phyloP scores from a whole-genome alignment of 2,888 invertebrate genomes.

The Callosobruchus maculatus region DNA sequence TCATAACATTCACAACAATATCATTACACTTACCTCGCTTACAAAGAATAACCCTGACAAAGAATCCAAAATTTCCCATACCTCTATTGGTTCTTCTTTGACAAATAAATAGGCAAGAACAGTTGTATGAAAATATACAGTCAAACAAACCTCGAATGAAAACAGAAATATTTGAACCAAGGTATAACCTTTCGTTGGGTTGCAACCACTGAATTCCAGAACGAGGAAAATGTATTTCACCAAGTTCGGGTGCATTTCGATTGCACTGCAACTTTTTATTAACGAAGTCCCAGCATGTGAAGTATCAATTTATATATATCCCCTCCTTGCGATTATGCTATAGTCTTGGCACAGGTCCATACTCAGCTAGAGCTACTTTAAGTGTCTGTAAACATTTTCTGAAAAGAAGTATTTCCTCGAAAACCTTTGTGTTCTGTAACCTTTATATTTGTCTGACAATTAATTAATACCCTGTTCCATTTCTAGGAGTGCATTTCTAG shows the following conservation, averaged over 20 bases:
- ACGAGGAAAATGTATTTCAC: background rate
- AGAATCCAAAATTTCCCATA: background rate
- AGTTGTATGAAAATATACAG: background rate
- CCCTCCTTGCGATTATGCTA: background rate
- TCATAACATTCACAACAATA: too few relatives aligned
- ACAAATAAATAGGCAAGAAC: background rate
- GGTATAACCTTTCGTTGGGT: background rate
- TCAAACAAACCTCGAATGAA: background rate
- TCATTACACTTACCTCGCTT: background rate
- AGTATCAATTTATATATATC: background rate
- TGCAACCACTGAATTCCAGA: background rate
- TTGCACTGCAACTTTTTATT: background rate
- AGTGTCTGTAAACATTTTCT: background rate
- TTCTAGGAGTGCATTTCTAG: too few relatives aligned
- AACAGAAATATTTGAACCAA: background rate
- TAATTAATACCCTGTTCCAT: too few relatives aligned
- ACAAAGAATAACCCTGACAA: background rate
- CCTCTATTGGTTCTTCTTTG: background rate
- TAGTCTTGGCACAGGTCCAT: background rate
- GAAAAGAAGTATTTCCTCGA: too few relatives aligned
- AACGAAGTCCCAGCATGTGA: too few relatives aligned
- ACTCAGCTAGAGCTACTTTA: background rate
- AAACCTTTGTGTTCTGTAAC: background rate
- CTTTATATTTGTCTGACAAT: background rate
- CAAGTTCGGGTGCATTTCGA: background rate